Percentiles rank a stretch among this genome's conserved stretches.
Conservation (phyloP, 2,888 invertebrate genomes). For the Parnassius mnemosyne region DNA sequence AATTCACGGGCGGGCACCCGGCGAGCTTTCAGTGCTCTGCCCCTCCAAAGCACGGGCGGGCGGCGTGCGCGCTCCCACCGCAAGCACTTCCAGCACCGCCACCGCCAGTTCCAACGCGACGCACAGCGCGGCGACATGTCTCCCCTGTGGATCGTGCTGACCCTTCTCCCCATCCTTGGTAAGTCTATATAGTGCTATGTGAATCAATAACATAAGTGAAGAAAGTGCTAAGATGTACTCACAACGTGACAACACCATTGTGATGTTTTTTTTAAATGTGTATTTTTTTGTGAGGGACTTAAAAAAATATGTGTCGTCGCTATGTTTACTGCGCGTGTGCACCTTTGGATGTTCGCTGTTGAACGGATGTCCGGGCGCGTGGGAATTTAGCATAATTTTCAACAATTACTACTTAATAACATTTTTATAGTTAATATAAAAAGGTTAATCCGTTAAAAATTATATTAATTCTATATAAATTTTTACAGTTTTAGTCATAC, state of each 20-base stretch:
- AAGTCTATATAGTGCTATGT: constrained; percentile 55
- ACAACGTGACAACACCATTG: neutral
- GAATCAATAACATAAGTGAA: constrained; percentile 32
- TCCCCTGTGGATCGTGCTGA: constrained; percentile 72
- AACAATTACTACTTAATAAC: neutral
- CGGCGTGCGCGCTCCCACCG: constrained; percentile 47
- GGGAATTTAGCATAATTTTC: constrained; percentile 41
- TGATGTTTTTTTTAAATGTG: constrained; percentile 1
- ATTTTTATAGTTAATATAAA: no score
- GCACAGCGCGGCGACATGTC: constrained; percentile 73
- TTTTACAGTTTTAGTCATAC: no score
- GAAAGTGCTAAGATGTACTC: constrained; percentile 33
- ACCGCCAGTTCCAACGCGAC: constrained; percentile 67
- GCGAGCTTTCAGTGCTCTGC: constrained; percentile 51
- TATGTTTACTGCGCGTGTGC: constrained; percentile 25
- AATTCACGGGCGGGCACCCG: constrained; percentile 57
- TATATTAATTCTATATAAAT: no score
- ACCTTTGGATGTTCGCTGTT: constrained; percentile 33
- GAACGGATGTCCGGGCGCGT: constrained; percentile 53
- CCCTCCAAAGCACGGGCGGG: constrained; percentile 27
- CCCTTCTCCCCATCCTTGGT: constrained; percentile 76
- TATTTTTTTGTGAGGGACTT: constrained; percentile 31
- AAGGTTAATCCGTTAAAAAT: no score
- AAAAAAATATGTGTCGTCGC: constrained; percentile 27
- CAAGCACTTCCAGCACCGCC: constrained; percentile 17